Percentiles rank a stretch among this genome's conserved stretches.
Evolutionary conservation across 2,113 vertebrate genomes (phyloP).

Genomic region (Pachypanchax playfairii): DNA sequence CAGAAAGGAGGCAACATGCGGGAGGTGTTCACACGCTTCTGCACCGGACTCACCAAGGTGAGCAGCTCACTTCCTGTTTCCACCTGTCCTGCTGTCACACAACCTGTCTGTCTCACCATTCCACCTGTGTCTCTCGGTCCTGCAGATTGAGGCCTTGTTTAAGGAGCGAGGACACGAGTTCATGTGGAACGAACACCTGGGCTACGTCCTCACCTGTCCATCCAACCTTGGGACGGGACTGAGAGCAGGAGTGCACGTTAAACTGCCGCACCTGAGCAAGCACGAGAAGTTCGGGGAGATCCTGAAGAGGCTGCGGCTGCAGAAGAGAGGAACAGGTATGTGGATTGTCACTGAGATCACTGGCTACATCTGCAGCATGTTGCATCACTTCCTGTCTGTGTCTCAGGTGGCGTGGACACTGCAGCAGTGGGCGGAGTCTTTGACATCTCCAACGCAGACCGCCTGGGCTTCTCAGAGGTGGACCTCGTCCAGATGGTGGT

Average conservation of each 20-base stretch:
- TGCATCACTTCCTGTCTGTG: constrained; percentile 1
- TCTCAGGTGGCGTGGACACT: constrained; percentile 91
- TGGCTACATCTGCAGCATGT: not conserved
- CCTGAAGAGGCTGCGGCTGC: constrained; percentile 90
- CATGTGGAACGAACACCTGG: constrained; percentile 97
- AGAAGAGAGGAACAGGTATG: constrained; percentile 94
- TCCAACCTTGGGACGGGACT: constrained; percentile 97
- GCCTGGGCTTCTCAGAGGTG: constrained; percentile 95
- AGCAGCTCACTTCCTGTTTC: constrained; percentile 2
- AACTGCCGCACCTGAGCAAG: constrained; percentile 89
- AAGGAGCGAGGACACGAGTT: constrained; percentile 91
- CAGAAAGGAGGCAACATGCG: constrained; percentile 97
- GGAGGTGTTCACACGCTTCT: constrained; percentile 94
- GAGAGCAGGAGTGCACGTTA: constrained; percentile 92
- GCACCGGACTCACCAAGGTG: constrained; percentile 91
- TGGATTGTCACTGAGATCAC: not conserved
- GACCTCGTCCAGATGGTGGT: constrained; percentile 98
- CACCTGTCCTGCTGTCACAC: too few relatives aligned
- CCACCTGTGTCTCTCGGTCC: not conserved
- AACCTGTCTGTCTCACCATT: not conserved
- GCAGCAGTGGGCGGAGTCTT: constrained; percentile 95
- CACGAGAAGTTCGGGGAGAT: constrained; percentile 89
- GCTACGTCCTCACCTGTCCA: constrained; percentile 93
- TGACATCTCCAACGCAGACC: constrained; percentile 94
- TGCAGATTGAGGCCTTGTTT: constrained; percentile 90